A percentile compares a stretch with the other conserved stretches of the same genome.
Conservation (phyloP, 2,797 vertebrate species). For the Ambastaia sidthimunki region DNA sequence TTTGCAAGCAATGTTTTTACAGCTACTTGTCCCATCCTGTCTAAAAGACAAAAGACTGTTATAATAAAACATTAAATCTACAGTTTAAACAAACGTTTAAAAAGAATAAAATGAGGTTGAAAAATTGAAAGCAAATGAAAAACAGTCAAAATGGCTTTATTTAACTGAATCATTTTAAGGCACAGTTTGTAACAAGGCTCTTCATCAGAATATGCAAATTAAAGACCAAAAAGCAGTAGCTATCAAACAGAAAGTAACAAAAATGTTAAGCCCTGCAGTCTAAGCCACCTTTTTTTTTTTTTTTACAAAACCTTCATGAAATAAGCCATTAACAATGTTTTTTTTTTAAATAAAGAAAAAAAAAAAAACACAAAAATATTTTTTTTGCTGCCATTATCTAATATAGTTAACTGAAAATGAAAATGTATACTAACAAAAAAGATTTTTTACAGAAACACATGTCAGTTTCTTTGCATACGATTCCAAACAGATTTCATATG, state of each 20-base stretch:
- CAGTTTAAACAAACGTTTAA: background rate
- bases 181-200: conserved; percentile 41
- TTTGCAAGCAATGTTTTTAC: background rate
- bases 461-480: background rate
- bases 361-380: background rate
- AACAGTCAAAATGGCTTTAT: conserved; percentile 18
- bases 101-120: background rate
- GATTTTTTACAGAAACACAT: background rate
- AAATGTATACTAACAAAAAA: conserved; percentile 4
- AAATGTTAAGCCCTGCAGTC: conserved; percentile 18
- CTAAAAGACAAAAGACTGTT: background rate
- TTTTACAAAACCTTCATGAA: conserved; percentile 36
- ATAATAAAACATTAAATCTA: background rate
- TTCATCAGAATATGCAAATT: conserved; percentile 25
- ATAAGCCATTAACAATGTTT: conserved; percentile 2
- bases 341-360: background rate
- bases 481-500: background rate
- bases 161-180: conserved; percentile 47
- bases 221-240: conserved; percentile 52
- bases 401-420: background rate
- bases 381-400: background rate
- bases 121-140: background rate
- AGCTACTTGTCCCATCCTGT: background rate
- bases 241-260: conserved; percentile 3
- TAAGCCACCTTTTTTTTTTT: background rate